Evolutionary conservation across 2,113 vertebrate genomes (phyloP).

Genomic region (Nettapus auritus): DNA sequence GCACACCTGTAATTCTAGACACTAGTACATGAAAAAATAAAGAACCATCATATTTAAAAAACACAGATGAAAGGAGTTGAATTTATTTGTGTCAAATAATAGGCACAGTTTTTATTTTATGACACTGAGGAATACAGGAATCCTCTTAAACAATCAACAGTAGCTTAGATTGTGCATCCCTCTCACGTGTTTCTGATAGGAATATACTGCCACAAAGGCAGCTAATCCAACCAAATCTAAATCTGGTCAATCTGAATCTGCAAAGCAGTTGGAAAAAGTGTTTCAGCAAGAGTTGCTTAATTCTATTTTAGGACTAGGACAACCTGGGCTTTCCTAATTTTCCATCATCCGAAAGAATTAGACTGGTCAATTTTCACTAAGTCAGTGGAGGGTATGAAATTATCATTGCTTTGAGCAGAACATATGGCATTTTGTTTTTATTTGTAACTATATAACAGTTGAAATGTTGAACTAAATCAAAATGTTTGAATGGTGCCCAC

Average conservation of each 20-base stretch:
- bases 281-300: not conserved
- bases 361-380: not conserved
- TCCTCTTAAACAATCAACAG: not conserved
- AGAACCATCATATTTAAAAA: not conserved
- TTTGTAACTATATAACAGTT: not conserved
- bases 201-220: not conserved
- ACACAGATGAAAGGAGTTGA: not conserved
- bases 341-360: not conserved
- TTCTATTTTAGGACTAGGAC: not conserved
- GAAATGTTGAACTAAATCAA: not conserved
- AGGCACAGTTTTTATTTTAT: not conserved
- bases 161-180: not conserved
- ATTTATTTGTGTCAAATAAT: not conserved
- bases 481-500: not conserved
- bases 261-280: not conserved
- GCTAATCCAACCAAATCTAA: not conserved
- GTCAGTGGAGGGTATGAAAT: not conserved
- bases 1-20: not conserved
- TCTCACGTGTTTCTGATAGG: not conserved
- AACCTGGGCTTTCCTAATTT: not conserved
- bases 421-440: not conserved
- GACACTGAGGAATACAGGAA: not conserved
- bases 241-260: not conserved
- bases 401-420: not conserved
- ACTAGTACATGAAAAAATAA: not conserved